Percentiles rank a stretch among this genome's conserved stretches.
These are phyloP conservation scores for Pogonocichla stellata DNA, from an alignment of 2,113 vertebrate species.

Conservation along the genomic window DNA sequence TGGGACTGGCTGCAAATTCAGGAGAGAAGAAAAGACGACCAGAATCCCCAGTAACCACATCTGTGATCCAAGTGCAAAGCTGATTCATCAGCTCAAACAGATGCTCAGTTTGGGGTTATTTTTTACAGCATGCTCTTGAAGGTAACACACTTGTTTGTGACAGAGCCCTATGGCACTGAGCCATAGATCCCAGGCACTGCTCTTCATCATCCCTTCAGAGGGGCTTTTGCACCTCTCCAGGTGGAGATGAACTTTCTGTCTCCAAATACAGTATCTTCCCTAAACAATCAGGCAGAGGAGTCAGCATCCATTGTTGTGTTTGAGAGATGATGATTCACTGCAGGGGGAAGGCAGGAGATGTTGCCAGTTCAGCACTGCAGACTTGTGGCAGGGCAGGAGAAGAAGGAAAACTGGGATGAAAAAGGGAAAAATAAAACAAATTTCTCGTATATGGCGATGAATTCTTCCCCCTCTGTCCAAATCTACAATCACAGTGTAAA, in stretches of 20 bases:
- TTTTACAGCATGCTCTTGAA: neutral
- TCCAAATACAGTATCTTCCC: neutral
- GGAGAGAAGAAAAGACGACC: neutral
- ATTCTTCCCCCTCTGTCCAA: neutral
- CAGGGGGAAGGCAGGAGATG: neutral
- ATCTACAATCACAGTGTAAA: neutral
- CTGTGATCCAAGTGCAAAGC: neutral
- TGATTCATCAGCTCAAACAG: neutral
- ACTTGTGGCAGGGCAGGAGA: rapidly evolving
- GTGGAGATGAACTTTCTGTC: neutral
- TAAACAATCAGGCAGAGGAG: neutral
- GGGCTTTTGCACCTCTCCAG: neutral
- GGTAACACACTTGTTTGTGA: neutral
- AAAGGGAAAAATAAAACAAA: neutral
- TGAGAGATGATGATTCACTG: neutral
- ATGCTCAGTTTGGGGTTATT: neutral
- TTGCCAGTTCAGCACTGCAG: neutral
- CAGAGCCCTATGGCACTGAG: neutral
- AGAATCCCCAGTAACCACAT: neutral
- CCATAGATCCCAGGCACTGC: neutral
- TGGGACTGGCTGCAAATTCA: neutral
- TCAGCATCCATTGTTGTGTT: neutral
- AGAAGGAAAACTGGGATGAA: neutral
- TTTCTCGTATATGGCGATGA: neutral
- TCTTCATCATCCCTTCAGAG: neutral